phyloP scores from a whole-genome alignment of 2,888 invertebrate genomes.

The Stictocephala bisonia region DNA sequence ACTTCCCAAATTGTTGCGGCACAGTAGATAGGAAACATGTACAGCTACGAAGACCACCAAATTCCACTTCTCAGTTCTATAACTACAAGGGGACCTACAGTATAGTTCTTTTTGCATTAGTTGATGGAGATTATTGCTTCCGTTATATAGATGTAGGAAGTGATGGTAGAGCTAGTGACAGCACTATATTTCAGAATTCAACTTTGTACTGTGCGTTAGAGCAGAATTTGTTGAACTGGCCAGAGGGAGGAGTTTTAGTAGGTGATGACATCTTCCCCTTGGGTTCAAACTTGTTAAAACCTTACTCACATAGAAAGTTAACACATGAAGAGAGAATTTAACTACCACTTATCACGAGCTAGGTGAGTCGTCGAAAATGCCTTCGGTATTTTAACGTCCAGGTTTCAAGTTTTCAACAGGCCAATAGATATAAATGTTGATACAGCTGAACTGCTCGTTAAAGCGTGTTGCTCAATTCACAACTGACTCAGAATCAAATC shows the following conservation, averaged over 20 bases:
- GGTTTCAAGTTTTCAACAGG: neutral
- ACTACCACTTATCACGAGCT: conserved; percentile 3
- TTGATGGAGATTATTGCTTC: conserved; percentile 6
- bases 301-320: too few relatives aligned
- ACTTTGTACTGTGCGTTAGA: neutral
- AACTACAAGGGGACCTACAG: conserved; percentile 30
- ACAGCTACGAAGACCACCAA: neutral
- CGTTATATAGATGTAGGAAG: conserved; percentile 14
- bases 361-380: neutral
- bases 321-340: too few relatives aligned
- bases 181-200: conserved; percentile 2
- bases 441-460: neutral
- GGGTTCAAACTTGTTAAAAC: too few relatives aligned
- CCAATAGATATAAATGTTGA: neutral
- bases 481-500: neutral
- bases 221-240: conserved; percentile 3
- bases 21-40: conserved; percentile 13
- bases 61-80: conserved; percentile 7
- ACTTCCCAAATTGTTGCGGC: conserved; percentile 20
- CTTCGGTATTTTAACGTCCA: neutral
- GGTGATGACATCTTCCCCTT: conserved; percentile 23
- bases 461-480: neutral
- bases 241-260: neutral
- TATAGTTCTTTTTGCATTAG: neutral
- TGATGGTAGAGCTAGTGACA: conserved; percentile 33